Percentiles rank a stretch among this genome's conserved stretches.
phyloP scores from a whole-genome alignment of 2,113 vertebrate genomes.

The Anarhynchus alexandrinus region DNA sequence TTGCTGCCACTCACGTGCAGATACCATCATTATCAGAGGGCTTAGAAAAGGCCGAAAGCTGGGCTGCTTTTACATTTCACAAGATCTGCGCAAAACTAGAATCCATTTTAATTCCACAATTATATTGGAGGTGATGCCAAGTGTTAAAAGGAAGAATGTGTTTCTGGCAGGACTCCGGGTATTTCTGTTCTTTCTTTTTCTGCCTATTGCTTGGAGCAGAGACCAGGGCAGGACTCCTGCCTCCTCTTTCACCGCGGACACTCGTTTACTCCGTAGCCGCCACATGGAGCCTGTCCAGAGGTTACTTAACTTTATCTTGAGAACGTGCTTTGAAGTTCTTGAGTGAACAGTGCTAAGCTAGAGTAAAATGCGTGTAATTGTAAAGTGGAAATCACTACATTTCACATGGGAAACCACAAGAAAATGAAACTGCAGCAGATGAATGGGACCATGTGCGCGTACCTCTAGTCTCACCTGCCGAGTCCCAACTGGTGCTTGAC shows the following conservation, averaged over 20 bases:
- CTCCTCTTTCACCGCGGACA: rapidly evolving
- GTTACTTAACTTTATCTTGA: neutral
- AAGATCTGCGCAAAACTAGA: neutral
- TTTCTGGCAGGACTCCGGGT: slow-evolving; percentile 13
- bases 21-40: neutral
- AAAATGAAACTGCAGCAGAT: neutral
- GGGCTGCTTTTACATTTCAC: neutral
- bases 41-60: neutral
- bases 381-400: neutral
- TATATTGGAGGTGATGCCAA: neutral
- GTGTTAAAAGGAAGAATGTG: neutral
- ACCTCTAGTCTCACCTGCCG: neutral
- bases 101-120: neutral
- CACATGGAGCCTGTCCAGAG: neutral
- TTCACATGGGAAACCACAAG: neutral
- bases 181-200: neutral
- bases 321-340: neutral
- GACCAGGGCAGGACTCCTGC: neutral
- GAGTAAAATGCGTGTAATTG: neutral
- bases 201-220: neutral
- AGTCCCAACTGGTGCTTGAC: neutral
- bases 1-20: neutral
- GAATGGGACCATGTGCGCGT: neutral
- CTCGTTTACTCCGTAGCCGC: neutral
- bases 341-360: neutral